A percentile compares a stretch with the other conserved stretches of the same genome.
Conservation (phyloP, 2,888 invertebrate genomes). For the Thecophora atra region DNA sequence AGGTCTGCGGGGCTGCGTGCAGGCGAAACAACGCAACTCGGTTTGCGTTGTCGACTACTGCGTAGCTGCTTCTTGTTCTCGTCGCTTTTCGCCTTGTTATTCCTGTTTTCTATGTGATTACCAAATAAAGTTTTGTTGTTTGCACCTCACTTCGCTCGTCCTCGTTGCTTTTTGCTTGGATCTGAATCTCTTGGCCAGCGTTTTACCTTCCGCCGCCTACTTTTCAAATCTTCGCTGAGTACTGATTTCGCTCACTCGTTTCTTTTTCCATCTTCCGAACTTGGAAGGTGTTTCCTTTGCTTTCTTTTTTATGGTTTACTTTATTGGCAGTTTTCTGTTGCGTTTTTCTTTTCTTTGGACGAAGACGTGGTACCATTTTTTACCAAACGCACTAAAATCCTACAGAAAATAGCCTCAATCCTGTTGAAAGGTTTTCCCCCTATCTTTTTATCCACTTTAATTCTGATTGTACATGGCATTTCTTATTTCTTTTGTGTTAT, state of each 20-base stretch:
- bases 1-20: conserved; percentile 17
- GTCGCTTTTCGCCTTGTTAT: conserved; percentile 13
- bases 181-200: background rate
- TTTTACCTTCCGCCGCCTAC: background rate
- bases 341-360: conserved; percentile 15
- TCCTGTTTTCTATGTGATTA: conserved; percentile 22
- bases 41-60: conserved; percentile 36
- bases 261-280: background rate
- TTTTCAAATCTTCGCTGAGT: background rate
- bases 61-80: conserved; percentile 22
- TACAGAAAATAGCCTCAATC: too few relatives aligned
- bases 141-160: background rate
- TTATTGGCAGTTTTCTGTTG: conserved; percentile 11
- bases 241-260: conserved; percentile 6
- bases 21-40: conserved; percentile 19
- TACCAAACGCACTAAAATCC: too few relatives aligned
- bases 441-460: too few relatives aligned
- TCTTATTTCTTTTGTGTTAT: too few relatives aligned
- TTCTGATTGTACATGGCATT: too few relatives aligned
- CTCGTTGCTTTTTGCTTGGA: background rate
- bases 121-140: conserved; percentile 39
- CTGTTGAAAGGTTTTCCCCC: too few relatives aligned
- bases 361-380: background rate
- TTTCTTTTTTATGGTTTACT: background rate
- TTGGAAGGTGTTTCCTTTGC: conserved; percentile 11